Evolutionary conservation across 1,140 invertebrate species (phyloP), one percentile per base, ranked within the genome.

Genomic region (Paracyclopina nana): DNA sequence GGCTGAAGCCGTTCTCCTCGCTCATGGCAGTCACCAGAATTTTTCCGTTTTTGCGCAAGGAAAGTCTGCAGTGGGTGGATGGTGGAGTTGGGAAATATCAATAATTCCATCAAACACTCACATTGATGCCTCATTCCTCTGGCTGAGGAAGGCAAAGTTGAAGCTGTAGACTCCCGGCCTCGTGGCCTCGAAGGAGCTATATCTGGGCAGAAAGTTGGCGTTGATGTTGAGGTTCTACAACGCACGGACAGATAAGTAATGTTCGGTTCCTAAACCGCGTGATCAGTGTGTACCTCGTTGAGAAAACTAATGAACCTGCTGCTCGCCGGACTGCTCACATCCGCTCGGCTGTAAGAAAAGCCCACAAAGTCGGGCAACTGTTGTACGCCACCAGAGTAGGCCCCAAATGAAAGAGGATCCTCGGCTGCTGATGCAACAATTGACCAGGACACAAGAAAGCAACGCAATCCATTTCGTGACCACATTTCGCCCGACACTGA

Each of bases 211-310:
- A 20, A 38, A 38, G 20, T 38, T 38, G 8, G 34, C 34, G 8
- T 38, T 38, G 34, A 38, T 38, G 34, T 38, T 38, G n/a, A 38
- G 34, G 34, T 38, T 38, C 34, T 38, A 20, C n/a, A 38, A 38
- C 4, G 34, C 34, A 38, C n/a, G n/a, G 8, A 38, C 8, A 20
- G 9, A 16, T 38, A 2, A 20, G 8, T 16, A 38, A 16, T 38
- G 34, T 5, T 38, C 4, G 2, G 20, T 9, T 31, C 14, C 34
- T 38, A 38, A 38, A 8, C 34, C 9, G 2, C 8, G 8, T 16
- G 14, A 31, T 9, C 29, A 31, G 14, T 31, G 8, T 20, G 5
- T 20, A 38, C 34, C 34, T 38, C 34, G 14, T 38, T n/a, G n/a
- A 38, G 14, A 9, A 38, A 38, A 20, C 34, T 38, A 8, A 38